Evolutionary conservation across 1,140 invertebrate genomes (phyloP), one percentile per base, ranked within the genome.

Genomic region (Caenorhabditis latens): DNA sequence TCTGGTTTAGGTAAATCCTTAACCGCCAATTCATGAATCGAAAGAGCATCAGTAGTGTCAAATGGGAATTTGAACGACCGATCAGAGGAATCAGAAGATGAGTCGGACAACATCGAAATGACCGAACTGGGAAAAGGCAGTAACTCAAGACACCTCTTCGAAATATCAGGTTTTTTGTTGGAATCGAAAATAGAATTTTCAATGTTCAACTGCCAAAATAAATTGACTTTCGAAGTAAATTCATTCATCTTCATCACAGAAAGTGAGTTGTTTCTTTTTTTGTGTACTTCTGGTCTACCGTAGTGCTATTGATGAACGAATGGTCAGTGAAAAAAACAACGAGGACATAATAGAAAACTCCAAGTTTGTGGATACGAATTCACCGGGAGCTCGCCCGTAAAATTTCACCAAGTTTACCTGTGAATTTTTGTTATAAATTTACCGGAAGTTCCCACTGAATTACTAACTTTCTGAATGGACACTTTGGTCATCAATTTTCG

Each of bases 131-230:
- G 2, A 42, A n/a, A 50, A 42, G 4, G 32, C 40, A 24, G 46
- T 21, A 24, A 79, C n/a, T 14, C 16, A 19, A 71, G 65, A 32
- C n/a, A 79, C 46, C 53, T n/a, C 67, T 43, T n/a, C 46, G 16
- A 79, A 50, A 46, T 53, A 53, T 46, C 53, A 53, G 71, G 50
- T 79, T 79, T 79, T 50, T 79, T 24, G 9, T 40, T 79, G 46
- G 42, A 79, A 48, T 79, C 7, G 21, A 79, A 79, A 79, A 79
- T 79, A 79, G 71, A 79, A 79, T 53, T 50, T 42, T 46, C 65
- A 4, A 14, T 24, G 24, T 24, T 24, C 13, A 19, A 19, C n/a
- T 79, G 8, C 71, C 46, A 50, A n/a, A 50, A 50, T 50, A 32
- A 24, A 79, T 79, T 53, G n/a, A 50, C 46, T 6, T 24, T n/a